A percentile compares a stretch with the other conserved stretches of the same genome.
These are phyloP conservation scores for Steinernema scapterisci DNA, from an alignment of 2,888 invertebrate species.

Conservation along the genomic window DNA sequence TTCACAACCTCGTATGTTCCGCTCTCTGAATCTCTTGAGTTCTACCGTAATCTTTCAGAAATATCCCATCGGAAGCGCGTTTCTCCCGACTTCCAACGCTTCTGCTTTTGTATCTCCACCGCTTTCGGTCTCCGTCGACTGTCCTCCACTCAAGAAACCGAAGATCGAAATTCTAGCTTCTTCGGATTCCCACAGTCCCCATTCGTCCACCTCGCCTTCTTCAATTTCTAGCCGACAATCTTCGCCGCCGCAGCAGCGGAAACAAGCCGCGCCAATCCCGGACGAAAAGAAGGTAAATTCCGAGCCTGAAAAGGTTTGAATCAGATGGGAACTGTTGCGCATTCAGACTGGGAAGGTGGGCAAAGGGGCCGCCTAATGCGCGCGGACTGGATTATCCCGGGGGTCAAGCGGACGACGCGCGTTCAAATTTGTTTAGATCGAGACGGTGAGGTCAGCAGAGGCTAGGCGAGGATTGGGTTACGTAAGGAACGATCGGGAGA, in stretches of 20 bases:
- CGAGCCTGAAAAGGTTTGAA: too few species aligned
- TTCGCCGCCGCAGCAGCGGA: conserved; percentile 37
- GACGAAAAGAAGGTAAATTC: conserved; percentile 55
- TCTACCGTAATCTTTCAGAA: conserved; percentile 14
- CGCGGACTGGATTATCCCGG: conserved; percentile 18
- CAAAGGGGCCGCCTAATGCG: conserved; percentile 19
- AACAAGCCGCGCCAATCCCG: conserved; percentile 55
- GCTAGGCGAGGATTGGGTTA: conserved; percentile 21
- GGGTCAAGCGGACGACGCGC: conserved; percentile 12
- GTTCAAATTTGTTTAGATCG: conserved; percentile 32
- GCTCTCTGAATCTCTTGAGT: neutral
- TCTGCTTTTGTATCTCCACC: neutral
- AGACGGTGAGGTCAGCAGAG: conserved; percentile 26
- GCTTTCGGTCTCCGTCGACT: conserved; percentile 19
- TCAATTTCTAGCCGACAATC: conserved; percentile 8
- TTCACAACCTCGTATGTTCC: conserved; percentile 7
- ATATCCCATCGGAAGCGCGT: conserved; percentile 14
- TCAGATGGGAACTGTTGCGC: neutral
- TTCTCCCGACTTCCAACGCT: neutral
- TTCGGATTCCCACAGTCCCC: neutral
- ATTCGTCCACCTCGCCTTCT: conserved; percentile 14
- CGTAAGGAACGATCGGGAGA: conserved; percentile 3
- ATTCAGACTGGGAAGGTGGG: neutral
- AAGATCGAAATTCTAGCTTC: neutral
- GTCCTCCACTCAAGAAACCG: conserved; percentile 1